These are phyloP conservation scores for Eidolon helvum DNA, from an alignment of 2,113 vertebrate species.

Conservation along the genomic window DNA sequence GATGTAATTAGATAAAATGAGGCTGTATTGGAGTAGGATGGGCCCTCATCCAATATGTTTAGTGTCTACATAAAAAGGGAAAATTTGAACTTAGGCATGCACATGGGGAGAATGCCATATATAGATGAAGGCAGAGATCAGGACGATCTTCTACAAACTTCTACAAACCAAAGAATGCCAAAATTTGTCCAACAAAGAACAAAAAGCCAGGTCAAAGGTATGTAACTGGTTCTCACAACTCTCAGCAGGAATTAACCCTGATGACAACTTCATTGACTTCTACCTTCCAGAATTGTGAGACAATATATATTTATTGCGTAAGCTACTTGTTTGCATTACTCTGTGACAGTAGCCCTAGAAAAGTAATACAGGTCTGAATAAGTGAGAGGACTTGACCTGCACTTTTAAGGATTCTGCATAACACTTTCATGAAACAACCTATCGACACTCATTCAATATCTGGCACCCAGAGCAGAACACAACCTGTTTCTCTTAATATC, in stretches of 20 bases:
- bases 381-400: not conserved
- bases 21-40: not conserved
- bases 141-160: not conserved
- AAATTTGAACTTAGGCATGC: not conserved
- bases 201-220: not conserved
- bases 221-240: not conserved
- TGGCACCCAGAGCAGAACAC: not conserved
- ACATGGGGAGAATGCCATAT: not conserved
- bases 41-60: not conserved
- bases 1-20: not conserved
- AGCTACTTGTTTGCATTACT: not conserved
- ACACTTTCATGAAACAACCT: not conserved
- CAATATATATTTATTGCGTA: not conserved
- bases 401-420: not conserved
- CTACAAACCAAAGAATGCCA: not conserved
- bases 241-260: not conserved
- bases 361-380: not conserved
- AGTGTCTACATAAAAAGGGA: not conserved
- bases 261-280: not conserved
- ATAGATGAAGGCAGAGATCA: not conserved
- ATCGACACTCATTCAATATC: not conserved
- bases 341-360: not conserved
- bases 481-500: not conserved
- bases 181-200: not conserved
- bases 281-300: not conserved